These are phyloP conservation scores for Meloe dianella DNA, from an alignment of 2,888 invertebrate genomes.

Conservation along the genomic window DNA sequence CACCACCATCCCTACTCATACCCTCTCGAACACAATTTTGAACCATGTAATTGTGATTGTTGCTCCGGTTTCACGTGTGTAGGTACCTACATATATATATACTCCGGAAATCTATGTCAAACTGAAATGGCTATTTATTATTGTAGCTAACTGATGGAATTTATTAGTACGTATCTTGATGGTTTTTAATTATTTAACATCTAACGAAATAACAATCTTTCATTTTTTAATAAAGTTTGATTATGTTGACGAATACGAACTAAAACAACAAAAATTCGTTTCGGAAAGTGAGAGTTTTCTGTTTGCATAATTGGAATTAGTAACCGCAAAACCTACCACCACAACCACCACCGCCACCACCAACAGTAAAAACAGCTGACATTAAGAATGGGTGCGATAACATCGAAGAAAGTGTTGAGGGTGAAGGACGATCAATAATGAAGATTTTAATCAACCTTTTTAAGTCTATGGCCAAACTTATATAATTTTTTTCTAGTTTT, in stretches of 20 bases:
- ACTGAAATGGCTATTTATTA: background rate
- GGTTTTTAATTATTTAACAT: too few relatives aligned
- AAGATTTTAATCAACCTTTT: constrained; percentile 3
- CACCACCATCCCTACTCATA: background rate
- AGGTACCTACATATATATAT: too few relatives aligned
- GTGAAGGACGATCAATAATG: constrained; percentile 14
- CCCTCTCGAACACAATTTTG: background rate
- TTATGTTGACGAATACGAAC: background rate
- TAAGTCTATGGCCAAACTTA: constrained; percentile 4
- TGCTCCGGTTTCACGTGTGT: background rate
- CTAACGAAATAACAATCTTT: background rate
- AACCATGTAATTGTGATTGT: constrained; percentile 5
- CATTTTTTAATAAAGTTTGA: background rate
- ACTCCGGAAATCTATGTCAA: background rate
- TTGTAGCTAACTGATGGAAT: background rate
- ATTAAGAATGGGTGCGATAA: constrained; percentile 9
- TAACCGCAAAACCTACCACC: background rate
- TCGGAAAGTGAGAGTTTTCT: background rate
- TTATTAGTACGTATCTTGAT: background rate
- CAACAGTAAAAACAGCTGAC: constrained; percentile 16
- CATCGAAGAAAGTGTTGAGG: constrained; percentile 14
- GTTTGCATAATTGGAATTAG: background rate
- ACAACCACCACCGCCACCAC: background rate
- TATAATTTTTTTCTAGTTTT: background rate
- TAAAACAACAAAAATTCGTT: too few relatives aligned